A percentile compares a stretch with the other conserved stretches of the same genome.
phyloP scores from a whole-genome alignment of 2,797 vertebrate species.

The Parotocinclus haroldoi region DNA sequence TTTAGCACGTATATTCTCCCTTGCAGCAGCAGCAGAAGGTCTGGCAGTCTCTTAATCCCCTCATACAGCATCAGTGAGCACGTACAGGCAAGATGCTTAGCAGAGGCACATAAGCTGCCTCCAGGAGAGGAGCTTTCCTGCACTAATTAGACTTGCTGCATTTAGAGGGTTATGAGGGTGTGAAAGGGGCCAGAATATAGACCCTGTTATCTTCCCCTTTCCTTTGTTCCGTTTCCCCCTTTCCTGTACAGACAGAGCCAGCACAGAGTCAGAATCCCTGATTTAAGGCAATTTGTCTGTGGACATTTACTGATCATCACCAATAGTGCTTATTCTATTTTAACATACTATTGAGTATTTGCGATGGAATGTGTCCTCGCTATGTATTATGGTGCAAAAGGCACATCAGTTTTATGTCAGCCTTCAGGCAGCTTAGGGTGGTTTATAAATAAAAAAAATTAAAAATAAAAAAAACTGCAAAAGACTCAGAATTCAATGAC shows the following conservation, averaged over 20 bases:
- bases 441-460: too few species aligned
- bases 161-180: slow-evolving; percentile 49
- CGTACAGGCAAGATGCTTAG: slow-evolving; percentile 51
- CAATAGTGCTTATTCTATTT: too few species aligned
- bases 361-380: too few species aligned
- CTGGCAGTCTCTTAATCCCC: slow-evolving; percentile 49
- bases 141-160: slow-evolving; percentile 70
- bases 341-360: too few species aligned
- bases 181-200: slow-evolving; percentile 32
- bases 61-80: slow-evolving; percentile 41
- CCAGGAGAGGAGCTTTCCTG: slow-evolving; percentile 61
- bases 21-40: slow-evolving; percentile 45
- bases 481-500: too few species aligned
- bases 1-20: slow-evolving; percentile 35
- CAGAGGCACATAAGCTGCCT: slow-evolving; percentile 64
- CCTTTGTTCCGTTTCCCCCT: slow-evolving; percentile 21
- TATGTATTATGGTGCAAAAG: too few species aligned
- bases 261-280: neutral
- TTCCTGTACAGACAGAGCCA: slow-evolving; percentile 7
- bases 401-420: too few species aligned
- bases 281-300: too few species aligned
- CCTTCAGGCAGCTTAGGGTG: too few species aligned
- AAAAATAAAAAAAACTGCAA: too few species aligned
- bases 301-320: too few species aligned
- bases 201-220: too few species aligned